phyloP scores from a whole-genome alignment of 2,888 invertebrate genomes.

The Xestia xanthographa region DNA sequence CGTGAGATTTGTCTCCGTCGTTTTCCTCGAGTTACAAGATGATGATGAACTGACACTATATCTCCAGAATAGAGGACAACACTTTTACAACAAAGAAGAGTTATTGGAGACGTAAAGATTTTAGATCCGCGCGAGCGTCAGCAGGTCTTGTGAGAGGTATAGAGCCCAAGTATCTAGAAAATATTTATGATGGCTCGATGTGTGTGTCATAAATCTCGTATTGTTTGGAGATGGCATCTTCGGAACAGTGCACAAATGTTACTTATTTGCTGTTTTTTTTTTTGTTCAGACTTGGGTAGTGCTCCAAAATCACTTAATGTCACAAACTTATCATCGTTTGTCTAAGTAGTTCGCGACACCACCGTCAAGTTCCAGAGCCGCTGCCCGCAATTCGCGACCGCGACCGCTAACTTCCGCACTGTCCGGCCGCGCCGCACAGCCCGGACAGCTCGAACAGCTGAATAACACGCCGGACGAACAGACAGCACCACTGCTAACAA shows the following conservation, averaged over 20 bases:
- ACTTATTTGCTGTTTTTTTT: not conserved
- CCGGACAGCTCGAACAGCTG: conserved; percentile 9
- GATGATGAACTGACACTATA: conserved; percentile 58
- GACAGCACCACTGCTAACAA: conserved; percentile 45
- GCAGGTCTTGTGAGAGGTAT: conserved; percentile 26
- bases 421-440: conserved; percentile 6
- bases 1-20: conserved; percentile 59
- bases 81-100: conserved; percentile 46
- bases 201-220: not conserved
- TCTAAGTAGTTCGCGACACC: not conserved
- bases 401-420: conserved; percentile 12
- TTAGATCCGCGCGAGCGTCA: conserved; percentile 7
- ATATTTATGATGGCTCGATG: conserved; percentile 15
- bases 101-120: conserved; percentile 47
- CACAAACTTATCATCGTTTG: conserved; percentile 10
- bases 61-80: conserved; percentile 30
- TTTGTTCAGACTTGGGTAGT: not conserved
- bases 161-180: not conserved
- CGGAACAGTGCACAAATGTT: not conserved
- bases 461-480: conserved; percentile 16
- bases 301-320: not conserved
- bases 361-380: conserved; percentile 3
- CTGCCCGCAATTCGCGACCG: conserved; percentile 26
- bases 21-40: conserved; percentile 42
- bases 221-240: conserved; percentile 29